These are phyloP conservation scores for Pachyramphus minor DNA, from an alignment of 2,113 vertebrate species.

Conservation along the genomic window DNA sequence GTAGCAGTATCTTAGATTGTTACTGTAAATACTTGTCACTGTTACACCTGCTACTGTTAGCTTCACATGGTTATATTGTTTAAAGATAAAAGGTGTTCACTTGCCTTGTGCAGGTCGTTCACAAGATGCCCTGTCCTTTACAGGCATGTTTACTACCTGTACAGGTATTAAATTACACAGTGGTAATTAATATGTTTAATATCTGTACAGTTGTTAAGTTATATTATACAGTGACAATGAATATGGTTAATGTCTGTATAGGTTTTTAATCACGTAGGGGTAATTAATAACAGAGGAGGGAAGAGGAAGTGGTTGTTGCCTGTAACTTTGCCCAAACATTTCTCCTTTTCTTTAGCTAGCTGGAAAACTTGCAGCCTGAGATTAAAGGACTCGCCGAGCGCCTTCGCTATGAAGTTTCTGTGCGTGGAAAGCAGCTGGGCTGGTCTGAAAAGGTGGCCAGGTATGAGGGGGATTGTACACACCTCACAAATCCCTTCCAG, in stretches of 20 bases:
- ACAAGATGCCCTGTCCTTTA: neutral
- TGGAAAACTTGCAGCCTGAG: constrained; percentile 89
- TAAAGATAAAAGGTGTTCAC: neutral
- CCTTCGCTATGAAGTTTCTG: constrained; percentile 83
- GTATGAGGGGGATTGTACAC: constrained; percentile 48
- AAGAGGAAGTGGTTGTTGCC: fast-evolving
- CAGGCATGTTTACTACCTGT: fast-evolving
- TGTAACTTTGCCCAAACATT: neutral
- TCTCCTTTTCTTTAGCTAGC: constrained; percentile 76
- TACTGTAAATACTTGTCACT: neutral
- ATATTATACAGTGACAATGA: neutral
- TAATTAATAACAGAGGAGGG: neutral
- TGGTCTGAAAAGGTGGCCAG: constrained; percentile 86
- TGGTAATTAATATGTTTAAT: neutral
- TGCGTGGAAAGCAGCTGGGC: constrained; percentile 73
- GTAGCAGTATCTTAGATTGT: neutral
- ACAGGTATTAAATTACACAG: neutral
- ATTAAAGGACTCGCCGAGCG: constrained; percentile 79
- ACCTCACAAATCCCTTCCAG: fast-evolving
- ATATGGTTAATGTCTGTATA: neutral
- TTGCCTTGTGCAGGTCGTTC: neutral
- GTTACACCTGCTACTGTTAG: neutral
- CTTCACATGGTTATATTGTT: fast-evolving
- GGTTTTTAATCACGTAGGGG: neutral
- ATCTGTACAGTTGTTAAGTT: neutral